These are phyloP conservation scores for Tetrax tetrax DNA, from an alignment of 2,113 vertebrate genomes.

Conservation along the genomic window DNA sequence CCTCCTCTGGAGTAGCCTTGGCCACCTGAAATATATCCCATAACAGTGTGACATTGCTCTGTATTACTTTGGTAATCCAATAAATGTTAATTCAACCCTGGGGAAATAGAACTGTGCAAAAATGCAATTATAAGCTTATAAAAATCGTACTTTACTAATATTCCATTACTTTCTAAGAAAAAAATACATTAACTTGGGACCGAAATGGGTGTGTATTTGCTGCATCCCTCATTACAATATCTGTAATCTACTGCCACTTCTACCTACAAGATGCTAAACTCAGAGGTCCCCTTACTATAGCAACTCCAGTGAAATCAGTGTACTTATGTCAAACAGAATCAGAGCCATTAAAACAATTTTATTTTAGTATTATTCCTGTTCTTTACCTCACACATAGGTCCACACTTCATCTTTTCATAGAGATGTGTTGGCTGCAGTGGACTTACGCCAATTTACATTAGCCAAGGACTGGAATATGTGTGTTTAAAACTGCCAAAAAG, in stretches of 20 bases:
- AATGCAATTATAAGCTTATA: conserved; percentile 47
- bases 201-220: background rate
- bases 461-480: background rate
- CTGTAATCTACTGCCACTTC: background rate
- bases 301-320: background rate
- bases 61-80: background rate
- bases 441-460: background rate
- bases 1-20: background rate
- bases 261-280: background rate
- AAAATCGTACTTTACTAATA: conserved; percentile 32
- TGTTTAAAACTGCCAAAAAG: background rate
- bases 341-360: background rate
- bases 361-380: background rate
- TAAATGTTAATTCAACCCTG: conserved; percentile 12
- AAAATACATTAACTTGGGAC: background rate
- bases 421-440: background rate
- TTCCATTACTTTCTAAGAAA: conserved; percentile 9
- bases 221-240: background rate
- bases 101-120: conserved; percentile 29
- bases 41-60: background rate
- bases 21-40: background rate
- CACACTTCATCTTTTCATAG: background rate
- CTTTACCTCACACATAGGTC: background rate
- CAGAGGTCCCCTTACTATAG: background rate
- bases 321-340: background rate